A percentile compares a stretch with the other conserved stretches of the same genome.
phyloP scores from a whole-genome alignment of 2,797 vertebrate species.

The Aratinga solstitialis region DNA sequence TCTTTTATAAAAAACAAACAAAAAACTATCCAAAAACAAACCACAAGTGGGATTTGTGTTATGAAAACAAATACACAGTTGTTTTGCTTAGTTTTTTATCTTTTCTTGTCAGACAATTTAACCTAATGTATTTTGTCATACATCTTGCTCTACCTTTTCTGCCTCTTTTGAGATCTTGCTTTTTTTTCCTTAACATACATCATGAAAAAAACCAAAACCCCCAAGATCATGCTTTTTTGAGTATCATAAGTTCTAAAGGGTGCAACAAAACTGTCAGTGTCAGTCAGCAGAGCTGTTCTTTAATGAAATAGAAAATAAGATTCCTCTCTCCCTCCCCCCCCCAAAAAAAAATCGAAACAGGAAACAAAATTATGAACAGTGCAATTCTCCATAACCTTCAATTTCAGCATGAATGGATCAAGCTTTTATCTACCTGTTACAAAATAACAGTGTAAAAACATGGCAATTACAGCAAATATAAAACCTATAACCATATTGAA shows the following conservation, averaged over 20 bases:
- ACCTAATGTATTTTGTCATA: background rate
- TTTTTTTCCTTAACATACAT: background rate
- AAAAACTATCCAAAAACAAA: background rate
- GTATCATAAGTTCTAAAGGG: background rate
- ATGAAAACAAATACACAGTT: background rate
- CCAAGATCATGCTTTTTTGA: background rate
- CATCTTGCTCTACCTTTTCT: background rate
- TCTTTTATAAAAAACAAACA: background rate
- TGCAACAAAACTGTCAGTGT: background rate
- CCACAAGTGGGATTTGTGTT: background rate
- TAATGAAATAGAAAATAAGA: background rate
- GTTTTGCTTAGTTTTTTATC: background rate
- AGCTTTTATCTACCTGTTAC: background rate
- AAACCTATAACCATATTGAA: background rate
- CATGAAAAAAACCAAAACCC: background rate
- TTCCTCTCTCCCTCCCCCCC: background rate
- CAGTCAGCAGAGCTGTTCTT: background rate
- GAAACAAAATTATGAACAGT: background rate
- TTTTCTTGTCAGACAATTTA: background rate
- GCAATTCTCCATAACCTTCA: background rate
- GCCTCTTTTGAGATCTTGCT: background rate
- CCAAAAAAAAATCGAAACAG: background rate
- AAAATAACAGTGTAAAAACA: background rate
- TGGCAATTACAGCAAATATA: background rate
- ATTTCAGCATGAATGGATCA: background rate